Evolutionary conservation across 2,113 vertebrate genomes (phyloP).

Genomic region (Ptilonorhynchus violaceus): DNA sequence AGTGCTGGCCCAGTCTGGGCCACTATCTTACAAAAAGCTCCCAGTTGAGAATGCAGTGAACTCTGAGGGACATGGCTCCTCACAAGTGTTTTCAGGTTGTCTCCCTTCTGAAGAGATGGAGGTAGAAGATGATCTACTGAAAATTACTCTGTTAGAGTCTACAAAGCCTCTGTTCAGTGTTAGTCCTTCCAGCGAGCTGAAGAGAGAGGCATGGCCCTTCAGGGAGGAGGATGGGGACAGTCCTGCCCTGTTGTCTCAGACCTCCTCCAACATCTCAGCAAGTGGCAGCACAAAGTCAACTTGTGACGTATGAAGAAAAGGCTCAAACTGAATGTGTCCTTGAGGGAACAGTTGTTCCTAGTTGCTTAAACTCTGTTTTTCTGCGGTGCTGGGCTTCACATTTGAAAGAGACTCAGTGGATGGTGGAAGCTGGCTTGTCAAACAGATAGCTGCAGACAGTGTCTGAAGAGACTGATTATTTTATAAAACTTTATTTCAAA

Average conservation of each 20-base stretch:
- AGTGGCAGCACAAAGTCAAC: conserved; percentile 50
- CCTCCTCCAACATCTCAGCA: conserved; percentile 52
- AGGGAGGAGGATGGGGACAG: conserved; percentile 43
- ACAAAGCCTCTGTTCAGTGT: conserved; percentile 60
- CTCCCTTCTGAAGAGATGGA: conserved; percentile 80
- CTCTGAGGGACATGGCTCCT: conserved; percentile 2
- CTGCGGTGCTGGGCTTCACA: background rate
- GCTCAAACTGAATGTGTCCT: background rate
- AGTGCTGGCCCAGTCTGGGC: background rate
- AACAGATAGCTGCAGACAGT: background rate
- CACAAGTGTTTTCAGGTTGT: conserved; percentile 2
- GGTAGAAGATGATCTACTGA: conserved; percentile 73
- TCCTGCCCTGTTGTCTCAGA: conserved; percentile 52
- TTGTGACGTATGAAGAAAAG: conserved; percentile 69
- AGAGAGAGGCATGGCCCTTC: conserved; percentile 34
- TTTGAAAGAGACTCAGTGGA: background rate
- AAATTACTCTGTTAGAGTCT: conserved; percentile 34
- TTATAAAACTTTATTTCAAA: conserved; percentile 17
- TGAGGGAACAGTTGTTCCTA: background rate
- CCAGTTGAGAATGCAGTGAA: conserved; percentile 6
- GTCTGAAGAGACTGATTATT: conserved; percentile 1
- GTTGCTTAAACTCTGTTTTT: background rate
- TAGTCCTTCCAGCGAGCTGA: conserved; percentile 14
- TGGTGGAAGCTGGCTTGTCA: background rate
- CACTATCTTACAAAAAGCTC: background rate